Evolutionary conservation across 2,888 invertebrate species (phyloP).

Genomic region (Periphyllus acericola): DNA sequence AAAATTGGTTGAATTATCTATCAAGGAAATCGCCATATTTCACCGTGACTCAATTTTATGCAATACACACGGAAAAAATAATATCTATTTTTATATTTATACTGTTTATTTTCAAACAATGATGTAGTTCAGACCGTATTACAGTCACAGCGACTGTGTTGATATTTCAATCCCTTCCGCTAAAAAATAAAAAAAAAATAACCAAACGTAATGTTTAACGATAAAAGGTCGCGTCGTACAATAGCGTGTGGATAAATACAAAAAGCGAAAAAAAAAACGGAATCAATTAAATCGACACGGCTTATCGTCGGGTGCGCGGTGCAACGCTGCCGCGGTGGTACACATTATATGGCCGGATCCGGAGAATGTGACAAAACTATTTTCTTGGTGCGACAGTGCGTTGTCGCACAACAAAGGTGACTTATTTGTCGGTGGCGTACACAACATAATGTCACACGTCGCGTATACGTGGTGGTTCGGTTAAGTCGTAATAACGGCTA

Average conservation of each 20-base stretch:
- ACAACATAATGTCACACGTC: background rate
- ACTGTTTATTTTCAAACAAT: no score
- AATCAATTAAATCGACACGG: constrained; percentile 40
- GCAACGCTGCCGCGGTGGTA: no score
- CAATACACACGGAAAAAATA: no score
- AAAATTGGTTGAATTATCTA: no score
- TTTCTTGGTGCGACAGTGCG: background rate
- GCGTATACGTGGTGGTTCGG: background rate
- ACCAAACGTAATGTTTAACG: background rate
- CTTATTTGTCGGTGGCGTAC: background rate
- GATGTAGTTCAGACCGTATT: no score
- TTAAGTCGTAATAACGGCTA: background rate
- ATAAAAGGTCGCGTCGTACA: constrained; percentile 1
- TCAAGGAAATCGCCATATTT: no score
- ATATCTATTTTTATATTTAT: no score
- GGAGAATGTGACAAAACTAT: constrained; percentile 27
- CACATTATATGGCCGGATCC: background rate
- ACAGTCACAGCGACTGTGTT: background rate
- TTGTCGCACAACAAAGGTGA: constrained; percentile 40
- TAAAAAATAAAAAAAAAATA: background rate
- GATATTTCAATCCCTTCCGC: background rate
- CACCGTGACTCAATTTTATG: no score
- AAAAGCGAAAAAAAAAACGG: background rate
- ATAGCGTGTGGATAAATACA: background rate
- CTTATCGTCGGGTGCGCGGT: constrained; percentile 13